Evolutionary conservation across 2,113 vertebrate species (phyloP), one percentile per base, ranked within the genome.

Genomic region (Megalops atlanticus): DNA sequence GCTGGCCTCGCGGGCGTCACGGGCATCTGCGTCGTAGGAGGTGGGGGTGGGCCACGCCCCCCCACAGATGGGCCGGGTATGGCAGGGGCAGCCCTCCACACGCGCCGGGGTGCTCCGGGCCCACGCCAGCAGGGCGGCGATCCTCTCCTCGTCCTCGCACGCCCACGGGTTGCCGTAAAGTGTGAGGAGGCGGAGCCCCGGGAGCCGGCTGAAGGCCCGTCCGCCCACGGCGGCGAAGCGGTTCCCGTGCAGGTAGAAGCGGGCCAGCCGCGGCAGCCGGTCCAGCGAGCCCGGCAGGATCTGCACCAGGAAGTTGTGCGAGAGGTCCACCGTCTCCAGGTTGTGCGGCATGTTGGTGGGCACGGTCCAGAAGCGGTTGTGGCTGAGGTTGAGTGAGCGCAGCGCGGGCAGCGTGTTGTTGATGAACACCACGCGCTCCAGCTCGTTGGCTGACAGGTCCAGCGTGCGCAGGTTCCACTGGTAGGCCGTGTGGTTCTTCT

Each of bases 271-370:
- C 0, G 89, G 88, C 36, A 99, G 92, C 27, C 95, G 94, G 82
- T 95, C 90, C 90, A 99, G 82, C 0, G 97, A 97, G 64, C 96
- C 95, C 0, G 96, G 95, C n/a, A 98, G 92, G 84, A 99, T 98
- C 91, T 96, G 96, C 72, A 94, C 92, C 87, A 98, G 86, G 87
- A 93, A 98, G 89, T 99, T 98, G n/a, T 92, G 92, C 77, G 97
- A 98, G 78, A 99, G 87, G 88, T 99, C 97, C 82, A 97, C 95
- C 0, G 73, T 93, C 82, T 94, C 92, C 76, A 97, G 83, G 91
- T 96, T 95, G 89, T 92, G 87, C 36, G 97, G 97, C 93, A 98
- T 97, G n/a, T 99, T 98, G 78, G 97, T 98, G 73, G 97, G 97
- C 75, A 98, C 96, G 1, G 97, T 98, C 97, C 97, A 99, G 74